Percentiles rank a stretch among this genome's conserved stretches.
Conservation (phyloP, 2,113 vertebrate genomes). For the Sceloporus tristichus region DNA sequence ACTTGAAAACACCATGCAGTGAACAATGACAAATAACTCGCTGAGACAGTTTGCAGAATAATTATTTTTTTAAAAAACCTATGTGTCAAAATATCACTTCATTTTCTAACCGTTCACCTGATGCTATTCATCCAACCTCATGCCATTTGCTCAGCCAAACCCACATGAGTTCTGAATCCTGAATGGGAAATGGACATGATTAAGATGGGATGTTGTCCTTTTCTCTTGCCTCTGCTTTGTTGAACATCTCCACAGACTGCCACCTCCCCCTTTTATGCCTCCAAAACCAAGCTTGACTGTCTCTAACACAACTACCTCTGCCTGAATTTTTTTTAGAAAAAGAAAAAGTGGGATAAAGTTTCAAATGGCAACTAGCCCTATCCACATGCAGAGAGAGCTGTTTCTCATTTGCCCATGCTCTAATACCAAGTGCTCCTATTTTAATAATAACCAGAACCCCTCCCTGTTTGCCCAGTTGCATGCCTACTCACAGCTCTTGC, state of each 20-base stretch:
- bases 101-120: constrained; percentile 5
- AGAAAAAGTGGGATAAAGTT: neutral
- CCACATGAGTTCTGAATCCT: neutral
- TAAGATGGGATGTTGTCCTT: neutral
- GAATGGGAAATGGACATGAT: constrained; percentile 10
- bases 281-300: neutral
- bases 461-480: constrained; percentile 19
- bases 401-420: neutral
- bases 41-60: neutral
- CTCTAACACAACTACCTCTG: neutral
- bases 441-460: neutral
- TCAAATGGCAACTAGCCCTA: neutral
- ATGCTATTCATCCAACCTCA: neutral
- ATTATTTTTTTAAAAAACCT: neutral
- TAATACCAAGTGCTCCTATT: constrained; percentile 1
- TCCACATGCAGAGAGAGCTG: neutral
- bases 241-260: neutral
- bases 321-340: constrained; percentile 3
- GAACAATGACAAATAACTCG: neutral
- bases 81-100: neutral
- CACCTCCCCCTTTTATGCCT: too few relatives aligned
- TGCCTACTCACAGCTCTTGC: neutral
- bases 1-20: neutral
- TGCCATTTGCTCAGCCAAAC: neutral
- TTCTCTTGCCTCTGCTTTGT: neutral